Base-by-base conservation (phyloP, 2,113 vertebrate genomes). In the Cebidichthys violaceus region DNA sequence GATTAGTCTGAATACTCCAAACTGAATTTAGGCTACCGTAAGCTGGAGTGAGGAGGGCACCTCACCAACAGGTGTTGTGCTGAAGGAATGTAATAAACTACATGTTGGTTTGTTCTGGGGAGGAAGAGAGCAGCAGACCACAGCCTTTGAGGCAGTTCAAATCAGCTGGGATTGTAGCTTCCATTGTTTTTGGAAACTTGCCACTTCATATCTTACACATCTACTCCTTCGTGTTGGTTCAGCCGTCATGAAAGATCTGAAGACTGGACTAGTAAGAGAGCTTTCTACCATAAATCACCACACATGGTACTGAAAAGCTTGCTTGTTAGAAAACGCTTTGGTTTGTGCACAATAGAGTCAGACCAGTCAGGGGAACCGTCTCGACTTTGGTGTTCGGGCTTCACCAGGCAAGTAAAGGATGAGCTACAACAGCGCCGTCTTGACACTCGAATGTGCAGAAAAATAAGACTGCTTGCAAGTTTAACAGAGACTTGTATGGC, bases 1-100 rank as follows among this genome's bases (percentile, higher is more conserved):
- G 43, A 72, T 86, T 83, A 71, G 33, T 47, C 54, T 31, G 41
- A 74, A 79, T 43, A 60, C 27, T 79, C 39, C 4, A 52, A 65
- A 62, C 52, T 31, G 61, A 55, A 47, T 33, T 71, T 54, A 81
- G 60, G 22, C 60, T 59, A 52, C 17, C 24, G 47, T 41, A 52
- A 68, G 29, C 15, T 3, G 9, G 41, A 24, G 22, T 5, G 33
- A 72, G 71, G 39, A 74, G 2, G 10, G 24, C 13, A 24, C 8
- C 41, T 33, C 15, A 59, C 10, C 10, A 37, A 31, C 6, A 61
- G 43, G 35, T 61, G 7, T 13, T 68, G 14, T 29, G 9, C 50
- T 50, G 20, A 41, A 47, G 15, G 10, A 52, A 52, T 69, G 31
- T 13, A 52, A 69, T 52, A 33, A 35, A 52, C 43, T 10, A 65